A percentile compares a stretch with the other conserved stretches of the same genome.
Conservation (phyloP, 2,113 vertebrate species). For the Zosterops japonicus region DNA sequence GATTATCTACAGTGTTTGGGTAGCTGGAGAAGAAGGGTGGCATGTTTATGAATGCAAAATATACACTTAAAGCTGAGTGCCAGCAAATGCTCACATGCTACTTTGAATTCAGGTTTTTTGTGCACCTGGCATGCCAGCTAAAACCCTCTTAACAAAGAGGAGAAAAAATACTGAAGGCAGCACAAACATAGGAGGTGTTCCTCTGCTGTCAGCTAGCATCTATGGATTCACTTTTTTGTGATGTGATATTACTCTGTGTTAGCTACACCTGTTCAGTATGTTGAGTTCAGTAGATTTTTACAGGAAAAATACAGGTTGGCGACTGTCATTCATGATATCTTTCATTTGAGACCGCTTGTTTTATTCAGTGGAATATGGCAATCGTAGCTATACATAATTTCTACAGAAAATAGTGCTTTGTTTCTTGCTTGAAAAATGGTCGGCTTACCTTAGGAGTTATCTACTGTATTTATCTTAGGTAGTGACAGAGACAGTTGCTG, state of each 20-base stretch:
- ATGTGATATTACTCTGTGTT: not conserved
- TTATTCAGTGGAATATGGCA: slow-evolving; percentile 23
- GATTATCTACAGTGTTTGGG: slow-evolving; percentile 43
- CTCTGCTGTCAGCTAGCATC: slow-evolving; percentile 7
- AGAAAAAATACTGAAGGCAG: slow-evolving; percentile 8
- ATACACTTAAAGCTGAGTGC: slow-evolving; percentile 13
- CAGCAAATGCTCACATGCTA: slow-evolving; percentile 28
- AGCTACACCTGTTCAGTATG: not conserved
- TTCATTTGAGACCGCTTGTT: slow-evolving; percentile 10
- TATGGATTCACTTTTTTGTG: not conserved
- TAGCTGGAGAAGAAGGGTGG: slow-evolving; percentile 21
- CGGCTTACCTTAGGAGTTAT: not conserved
- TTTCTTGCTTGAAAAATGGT: slow-evolving; percentile 49
- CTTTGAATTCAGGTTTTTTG: slow-evolving; percentile 47
- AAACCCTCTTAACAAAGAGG: slow-evolving; percentile 36
- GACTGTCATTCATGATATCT: not conserved
- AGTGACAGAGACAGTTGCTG: slow-evolving; percentile 18
- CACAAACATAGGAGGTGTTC: slow-evolving; percentile 26
- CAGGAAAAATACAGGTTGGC: slow-evolving; percentile 37
- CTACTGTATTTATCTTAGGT: slow-evolving; percentile 32
- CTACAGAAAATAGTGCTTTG: slow-evolving; percentile 35
- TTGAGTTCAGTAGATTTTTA: not conserved
- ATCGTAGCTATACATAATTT: slow-evolving; percentile 49
- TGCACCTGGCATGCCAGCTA: slow-evolving; percentile 34
- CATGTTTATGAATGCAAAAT: slow-evolving; percentile 54